Evolutionary conservation across 2,113 vertebrate species (phyloP).

Genomic region (Picathartes gymnocephalus): DNA sequence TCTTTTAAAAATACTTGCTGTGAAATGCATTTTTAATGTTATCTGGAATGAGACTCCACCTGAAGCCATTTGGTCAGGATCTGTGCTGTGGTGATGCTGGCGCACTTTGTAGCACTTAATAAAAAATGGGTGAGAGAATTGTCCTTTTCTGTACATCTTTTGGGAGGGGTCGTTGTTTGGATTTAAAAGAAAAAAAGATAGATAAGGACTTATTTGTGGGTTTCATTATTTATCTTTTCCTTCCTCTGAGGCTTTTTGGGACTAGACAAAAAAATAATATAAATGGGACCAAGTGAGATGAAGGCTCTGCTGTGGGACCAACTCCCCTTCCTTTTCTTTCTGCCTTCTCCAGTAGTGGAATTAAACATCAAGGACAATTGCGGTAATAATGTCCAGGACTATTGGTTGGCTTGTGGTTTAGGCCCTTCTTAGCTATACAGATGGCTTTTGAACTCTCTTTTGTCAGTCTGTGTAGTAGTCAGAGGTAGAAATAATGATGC

Average conservation of each 20-base stretch:
- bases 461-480: fast-evolving
- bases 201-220: neutral
- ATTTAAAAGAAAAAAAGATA: neutral
- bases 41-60: neutral
- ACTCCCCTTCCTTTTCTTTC: neutral
- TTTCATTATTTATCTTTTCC: neutral
- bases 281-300: neutral
- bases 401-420: neutral
- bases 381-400: fast-evolving
- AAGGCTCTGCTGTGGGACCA: neutral
- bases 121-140: fast-evolving
- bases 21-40: neutral
- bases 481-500: neutral
- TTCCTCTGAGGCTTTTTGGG: neutral
- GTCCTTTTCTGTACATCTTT: neutral
- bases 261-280: neutral
- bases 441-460: neutral
- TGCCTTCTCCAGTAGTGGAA: neutral
- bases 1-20: neutral
- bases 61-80: neutral
- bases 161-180: neutral
- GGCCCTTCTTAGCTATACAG: neutral
- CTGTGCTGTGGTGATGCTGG: neutral
- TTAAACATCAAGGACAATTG: neutral
- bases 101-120: neutral